A percentile compares a stretch with the other conserved stretches of the same genome.
Evolutionary conservation across 2,797 vertebrate genomes (phyloP).

Genomic region (Leuciscus waleckii): DNA sequence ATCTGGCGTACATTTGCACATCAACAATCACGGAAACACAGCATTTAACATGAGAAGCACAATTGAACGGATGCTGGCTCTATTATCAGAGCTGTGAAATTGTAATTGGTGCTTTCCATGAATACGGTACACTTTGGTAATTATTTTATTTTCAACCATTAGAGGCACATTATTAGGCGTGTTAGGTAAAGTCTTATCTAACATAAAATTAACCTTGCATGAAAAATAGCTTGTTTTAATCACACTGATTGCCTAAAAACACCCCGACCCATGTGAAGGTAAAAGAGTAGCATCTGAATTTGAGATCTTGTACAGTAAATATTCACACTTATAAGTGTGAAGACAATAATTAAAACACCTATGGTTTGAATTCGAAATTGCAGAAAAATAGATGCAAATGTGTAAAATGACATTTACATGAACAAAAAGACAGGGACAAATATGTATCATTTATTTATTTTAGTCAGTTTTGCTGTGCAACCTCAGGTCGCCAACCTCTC

Average conservation of each 20-base stretch:
- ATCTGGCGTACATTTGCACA: constrained; percentile 28
- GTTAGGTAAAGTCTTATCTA: constrained; percentile 7
- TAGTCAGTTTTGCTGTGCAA: not conserved
- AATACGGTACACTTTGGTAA: constrained; percentile 20
- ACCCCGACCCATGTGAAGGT: not conserved
- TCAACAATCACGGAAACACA: constrained; percentile 22
- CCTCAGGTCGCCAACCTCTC: not conserved
- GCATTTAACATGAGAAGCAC: constrained; percentile 6
- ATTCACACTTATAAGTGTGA: not conserved
- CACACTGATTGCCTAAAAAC: not conserved
- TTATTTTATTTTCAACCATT: constrained; percentile 21
- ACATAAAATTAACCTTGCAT: constrained; percentile 12
- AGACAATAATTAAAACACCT: not conserved
- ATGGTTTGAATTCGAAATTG: not conserved
- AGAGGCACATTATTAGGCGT: not conserved
- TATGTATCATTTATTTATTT: not conserved
- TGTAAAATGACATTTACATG: not conserved
- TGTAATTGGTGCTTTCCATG: not conserved
- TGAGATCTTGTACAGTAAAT: not conserved
- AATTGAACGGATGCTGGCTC: constrained; percentile 4
- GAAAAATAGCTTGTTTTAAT: constrained; percentile 12
- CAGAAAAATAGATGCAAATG: not conserved
- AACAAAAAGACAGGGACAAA: not conserved
- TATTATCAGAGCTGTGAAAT: constrained; percentile 28
- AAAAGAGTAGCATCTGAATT: not conserved